phyloP scores from a whole-genome alignment of 1,140 invertebrate genomes.

The Mycetomoellerius zeteki region DNA sequence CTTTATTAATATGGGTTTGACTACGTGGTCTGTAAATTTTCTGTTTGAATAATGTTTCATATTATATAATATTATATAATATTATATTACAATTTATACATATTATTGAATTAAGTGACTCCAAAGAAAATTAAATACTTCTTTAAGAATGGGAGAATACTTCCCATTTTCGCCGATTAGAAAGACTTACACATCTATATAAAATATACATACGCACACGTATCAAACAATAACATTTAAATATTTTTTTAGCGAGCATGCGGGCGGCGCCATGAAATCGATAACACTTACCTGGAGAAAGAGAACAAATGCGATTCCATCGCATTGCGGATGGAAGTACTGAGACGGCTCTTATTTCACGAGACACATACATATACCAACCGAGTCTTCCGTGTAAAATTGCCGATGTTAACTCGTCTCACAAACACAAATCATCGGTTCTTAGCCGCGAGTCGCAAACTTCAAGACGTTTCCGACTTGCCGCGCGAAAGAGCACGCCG shows the following conservation, averaged over 20 bases:
- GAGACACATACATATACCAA: background rate
- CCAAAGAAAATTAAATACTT: background rate
- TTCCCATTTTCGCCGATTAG: background rate
- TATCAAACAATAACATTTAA: too few relatives aligned
- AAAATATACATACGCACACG: background rate
- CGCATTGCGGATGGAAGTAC: conserved; percentile 21
- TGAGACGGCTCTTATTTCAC: conserved; percentile 44
- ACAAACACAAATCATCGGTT: conserved; percentile 46
- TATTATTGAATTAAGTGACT: too few relatives aligned
- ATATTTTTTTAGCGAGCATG: background rate
- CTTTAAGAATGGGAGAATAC: background rate
- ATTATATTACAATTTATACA: too few relatives aligned
- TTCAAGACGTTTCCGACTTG: conserved; percentile 9
- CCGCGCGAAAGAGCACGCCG: background rate
- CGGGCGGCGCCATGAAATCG: conserved; percentile 13
- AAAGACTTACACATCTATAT: background rate
- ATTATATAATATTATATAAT: background rate
- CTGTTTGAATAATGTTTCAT: background rate
- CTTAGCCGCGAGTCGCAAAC: conserved; percentile 22
- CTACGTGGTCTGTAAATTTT: background rate
- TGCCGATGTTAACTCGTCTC: conserved; percentile 44
- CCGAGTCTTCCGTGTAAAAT: conserved; percentile 7
- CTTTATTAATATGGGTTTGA: background rate
- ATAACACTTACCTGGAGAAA: conserved; percentile 8
- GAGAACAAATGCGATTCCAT: conserved; percentile 7